Evolutionary conservation across 2,113 vertebrate species (phyloP).

Genomic region (Platysteira castanea): DNA sequence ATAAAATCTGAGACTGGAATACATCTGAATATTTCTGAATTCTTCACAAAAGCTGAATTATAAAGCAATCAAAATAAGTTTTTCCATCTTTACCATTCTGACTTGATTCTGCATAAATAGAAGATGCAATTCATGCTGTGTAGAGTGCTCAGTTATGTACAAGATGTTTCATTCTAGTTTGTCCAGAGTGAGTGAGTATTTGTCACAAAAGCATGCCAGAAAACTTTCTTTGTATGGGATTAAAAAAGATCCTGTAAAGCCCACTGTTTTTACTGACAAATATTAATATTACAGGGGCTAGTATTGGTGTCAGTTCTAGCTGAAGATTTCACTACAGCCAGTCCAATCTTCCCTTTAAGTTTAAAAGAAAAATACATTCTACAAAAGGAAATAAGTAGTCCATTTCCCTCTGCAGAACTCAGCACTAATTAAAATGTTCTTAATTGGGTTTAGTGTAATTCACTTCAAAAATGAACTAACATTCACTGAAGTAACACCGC

Average conservation of each 20-base stretch:
- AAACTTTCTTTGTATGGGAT: not conserved
- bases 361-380: not conserved
- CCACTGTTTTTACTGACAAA: not conserved
- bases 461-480: not conserved
- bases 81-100: not conserved
- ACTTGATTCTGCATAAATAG: not conserved
- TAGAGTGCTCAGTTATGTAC: not conserved
- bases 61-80: not conserved
- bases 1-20: conserved; percentile 6
- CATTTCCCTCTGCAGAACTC: not conserved
- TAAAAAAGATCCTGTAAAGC: not conserved
- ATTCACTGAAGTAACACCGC: not conserved
- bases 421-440: conserved; percentile 8
- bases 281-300: not conserved
- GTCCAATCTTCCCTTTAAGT: not conserved
- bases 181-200: not conserved
- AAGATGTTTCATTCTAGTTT: not conserved
- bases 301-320: not conserved
- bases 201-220: not conserved
- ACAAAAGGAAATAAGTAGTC: not conserved
- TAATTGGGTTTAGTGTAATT: conserved; percentile 5
- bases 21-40: not conserved
- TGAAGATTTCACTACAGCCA: not conserved
- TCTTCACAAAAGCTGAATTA: not conserved
- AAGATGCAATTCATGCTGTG: not conserved